Conservation (phyloP, 2,113 vertebrate species). For the Burhinus bistriatus region DNA sequence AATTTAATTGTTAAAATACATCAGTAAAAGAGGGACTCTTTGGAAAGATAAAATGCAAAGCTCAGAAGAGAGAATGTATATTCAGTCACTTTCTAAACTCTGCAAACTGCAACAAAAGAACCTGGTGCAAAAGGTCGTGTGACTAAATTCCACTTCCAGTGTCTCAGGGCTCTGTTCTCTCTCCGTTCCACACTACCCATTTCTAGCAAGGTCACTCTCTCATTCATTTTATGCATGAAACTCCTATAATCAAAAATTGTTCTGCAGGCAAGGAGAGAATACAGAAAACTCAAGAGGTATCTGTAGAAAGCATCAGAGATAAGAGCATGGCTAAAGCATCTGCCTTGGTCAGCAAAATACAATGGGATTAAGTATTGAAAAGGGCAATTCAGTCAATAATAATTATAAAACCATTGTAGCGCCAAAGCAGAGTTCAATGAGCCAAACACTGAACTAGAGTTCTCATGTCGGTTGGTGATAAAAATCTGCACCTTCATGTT, state of each 20-base stretch:
- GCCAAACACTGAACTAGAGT: neutral
- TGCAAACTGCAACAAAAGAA: neutral
- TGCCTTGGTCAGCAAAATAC: constrained; percentile 4
- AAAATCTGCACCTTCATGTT: neutral
- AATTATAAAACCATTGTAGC: constrained; percentile 2
- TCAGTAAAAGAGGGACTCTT: no score
- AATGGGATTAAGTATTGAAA: neutral
- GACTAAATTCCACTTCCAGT: neutral
- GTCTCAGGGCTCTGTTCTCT: neutral
- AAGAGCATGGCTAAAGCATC: neutral
- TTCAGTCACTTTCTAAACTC: neutral
- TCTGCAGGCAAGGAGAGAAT: neutral
- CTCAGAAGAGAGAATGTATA: neutral
- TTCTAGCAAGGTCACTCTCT: neutral
- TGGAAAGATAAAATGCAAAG: neutral
- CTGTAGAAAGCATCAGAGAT: neutral
- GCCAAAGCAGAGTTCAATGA: neutral
- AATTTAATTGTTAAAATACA: no score
- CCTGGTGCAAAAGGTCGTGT: neutral
- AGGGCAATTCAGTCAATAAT: constrained; percentile 23
- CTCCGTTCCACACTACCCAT: neutral
- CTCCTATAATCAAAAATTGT: neutral
- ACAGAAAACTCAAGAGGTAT: neutral
- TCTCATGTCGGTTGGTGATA: neutral
- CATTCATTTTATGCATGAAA: neutral